These are phyloP conservation scores for Poecilia velifera DNA, from an alignment of 2,797 vertebrate genomes.

Conservation along the genomic window DNA sequence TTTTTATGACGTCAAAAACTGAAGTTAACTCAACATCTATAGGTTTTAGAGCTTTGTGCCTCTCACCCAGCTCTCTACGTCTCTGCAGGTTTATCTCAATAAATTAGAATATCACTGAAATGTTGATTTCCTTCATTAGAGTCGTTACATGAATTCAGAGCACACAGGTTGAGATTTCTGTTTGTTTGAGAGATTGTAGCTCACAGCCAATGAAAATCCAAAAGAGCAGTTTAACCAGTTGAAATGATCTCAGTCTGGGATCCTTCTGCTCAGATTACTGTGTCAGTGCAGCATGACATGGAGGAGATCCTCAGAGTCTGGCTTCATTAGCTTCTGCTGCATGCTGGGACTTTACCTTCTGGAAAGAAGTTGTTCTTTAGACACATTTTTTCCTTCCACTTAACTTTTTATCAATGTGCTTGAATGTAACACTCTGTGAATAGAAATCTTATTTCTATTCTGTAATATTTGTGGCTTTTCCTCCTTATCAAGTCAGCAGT, in stretches of 20 bases:
- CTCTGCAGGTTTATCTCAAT: background rate
- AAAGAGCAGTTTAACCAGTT: background rate
- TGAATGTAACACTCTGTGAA: background rate
- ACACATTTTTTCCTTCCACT: background rate
- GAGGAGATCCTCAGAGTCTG: background rate
- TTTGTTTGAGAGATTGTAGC: background rate
- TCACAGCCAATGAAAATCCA: background rate
- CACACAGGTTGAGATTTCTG: background rate
- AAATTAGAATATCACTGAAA: background rate
- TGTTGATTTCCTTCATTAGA: background rate
- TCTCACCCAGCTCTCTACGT: background rate
- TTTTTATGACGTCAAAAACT: background rate
- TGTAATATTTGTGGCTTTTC: background rate
- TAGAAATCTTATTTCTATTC: background rate
- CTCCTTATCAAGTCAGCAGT: background rate
- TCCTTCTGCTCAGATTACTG: background rate
- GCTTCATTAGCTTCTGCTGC: background rate
- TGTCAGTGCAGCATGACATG: background rate
- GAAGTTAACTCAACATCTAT: background rate
- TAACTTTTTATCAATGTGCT: background rate
- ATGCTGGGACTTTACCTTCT: background rate
- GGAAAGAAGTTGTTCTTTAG: background rate
- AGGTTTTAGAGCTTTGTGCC: background rate
- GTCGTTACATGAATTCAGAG: background rate
- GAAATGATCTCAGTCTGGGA: background rate